A percentile compares a stretch with the other conserved stretches of the same genome.
These are phyloP conservation scores for Artemia sp. DNA, from an alignment of 2,888 invertebrate genomes.

Conservation along the genomic window DNA sequence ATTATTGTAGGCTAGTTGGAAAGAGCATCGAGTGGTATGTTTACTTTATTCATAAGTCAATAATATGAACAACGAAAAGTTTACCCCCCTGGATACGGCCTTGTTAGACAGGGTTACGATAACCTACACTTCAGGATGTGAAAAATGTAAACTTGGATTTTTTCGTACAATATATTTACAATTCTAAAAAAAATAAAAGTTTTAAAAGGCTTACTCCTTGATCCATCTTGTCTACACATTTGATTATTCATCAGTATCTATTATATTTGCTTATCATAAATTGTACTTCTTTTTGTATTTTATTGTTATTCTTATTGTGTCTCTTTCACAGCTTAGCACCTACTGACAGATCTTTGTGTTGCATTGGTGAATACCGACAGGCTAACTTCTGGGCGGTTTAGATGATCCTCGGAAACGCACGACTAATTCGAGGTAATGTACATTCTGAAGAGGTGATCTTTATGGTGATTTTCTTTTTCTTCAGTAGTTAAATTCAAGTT, in stretches of 20 bases:
- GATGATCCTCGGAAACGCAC: constrained; percentile 12
- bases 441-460: not conserved
- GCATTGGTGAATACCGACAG: constrained; percentile 12
- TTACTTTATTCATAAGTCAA: too few species aligned
- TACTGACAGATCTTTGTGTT: constrained; percentile 2
- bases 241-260: constrained; percentile 1
- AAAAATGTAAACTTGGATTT: too few species aligned
- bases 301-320: not conserved
- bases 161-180: too few species aligned
- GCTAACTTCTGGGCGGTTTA: constrained; percentile 11
- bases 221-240: constrained; percentile 6
- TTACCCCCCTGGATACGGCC: too few species aligned
- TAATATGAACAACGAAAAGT: too few species aligned
- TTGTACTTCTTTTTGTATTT: not conserved
- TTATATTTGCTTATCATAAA: not conserved
- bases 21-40: too few species aligned
- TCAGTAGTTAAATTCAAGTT: not conserved
- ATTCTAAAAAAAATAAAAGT: too few species aligned
- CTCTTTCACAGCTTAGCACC: constrained; percentile 14
- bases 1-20: too few species aligned
- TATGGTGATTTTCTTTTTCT: constrained; percentile 2
- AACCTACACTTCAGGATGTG: too few species aligned
- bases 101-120: too few species aligned
- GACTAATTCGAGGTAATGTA: constrained; percentile 8
- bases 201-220: not conserved